phyloP scores from a whole-genome alignment of 2,888 invertebrate genomes.

The Apamea sordens region DNA sequence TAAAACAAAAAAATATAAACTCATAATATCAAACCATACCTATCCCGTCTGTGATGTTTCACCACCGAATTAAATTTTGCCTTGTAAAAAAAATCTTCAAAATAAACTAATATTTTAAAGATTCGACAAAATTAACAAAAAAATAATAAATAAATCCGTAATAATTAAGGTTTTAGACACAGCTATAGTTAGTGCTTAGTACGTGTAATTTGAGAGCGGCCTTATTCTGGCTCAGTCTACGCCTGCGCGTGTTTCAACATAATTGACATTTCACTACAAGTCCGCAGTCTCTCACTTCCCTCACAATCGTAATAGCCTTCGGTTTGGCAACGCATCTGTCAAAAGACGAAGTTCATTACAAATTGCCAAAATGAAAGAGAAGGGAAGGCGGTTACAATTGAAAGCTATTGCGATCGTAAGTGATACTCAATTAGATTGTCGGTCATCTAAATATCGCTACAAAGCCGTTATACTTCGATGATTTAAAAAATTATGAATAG shows the following conservation, averaged over 20 bases:
- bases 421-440: neutral
- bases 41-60: neutral
- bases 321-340: neutral
- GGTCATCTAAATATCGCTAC: neutral
- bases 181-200: neutral
- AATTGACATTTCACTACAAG: conserved; percentile 43
- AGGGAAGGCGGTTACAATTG: neutral
- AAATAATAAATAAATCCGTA: neutral
- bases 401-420: neutral
- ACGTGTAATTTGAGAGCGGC: neutral
- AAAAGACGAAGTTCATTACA: conserved; percentile 6
- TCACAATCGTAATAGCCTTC: conserved; percentile 8
- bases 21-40: neutral
- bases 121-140: neutral
- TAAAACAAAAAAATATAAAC: neutral
- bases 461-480: neutral
- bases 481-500: neutral
- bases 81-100: neutral
- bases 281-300: neutral
- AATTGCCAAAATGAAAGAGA: conserved; percentile 1
- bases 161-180: neutral
- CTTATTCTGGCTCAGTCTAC: conserved; percentile 13
- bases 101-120: neutral
- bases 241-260: conserved; percentile 1
- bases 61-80: neutral